phyloP scores from a whole-genome alignment of 1,140 invertebrate species.

The Aphelenchoides fujianensis region DNA sequence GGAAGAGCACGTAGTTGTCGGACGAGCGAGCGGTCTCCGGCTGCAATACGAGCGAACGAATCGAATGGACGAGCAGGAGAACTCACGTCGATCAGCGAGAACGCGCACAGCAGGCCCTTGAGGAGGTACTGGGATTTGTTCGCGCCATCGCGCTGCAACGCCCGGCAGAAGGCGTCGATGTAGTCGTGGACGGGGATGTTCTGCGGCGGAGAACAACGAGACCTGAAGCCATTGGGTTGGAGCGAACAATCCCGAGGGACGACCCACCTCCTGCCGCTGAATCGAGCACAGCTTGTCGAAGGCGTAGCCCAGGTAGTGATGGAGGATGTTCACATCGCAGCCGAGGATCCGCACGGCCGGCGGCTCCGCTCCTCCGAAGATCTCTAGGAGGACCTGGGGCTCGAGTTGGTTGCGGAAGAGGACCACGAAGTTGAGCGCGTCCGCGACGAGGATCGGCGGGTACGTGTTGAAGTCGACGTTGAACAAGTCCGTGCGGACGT shows the following conservation, averaged over 20 bases:
- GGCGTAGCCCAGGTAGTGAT: conserved; percentile 86
- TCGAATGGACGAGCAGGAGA: not conserved
- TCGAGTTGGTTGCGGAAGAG: conserved; percentile 84
- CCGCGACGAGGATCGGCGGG: conserved; percentile 86
- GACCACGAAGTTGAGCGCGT: conserved; percentile 88
- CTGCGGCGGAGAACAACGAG: conserved; percentile 28
- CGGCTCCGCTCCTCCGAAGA: conserved; percentile 50
- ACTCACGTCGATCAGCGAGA: conserved; percentile 43
- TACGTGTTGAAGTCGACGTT: conserved; percentile 74
- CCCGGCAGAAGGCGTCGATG: conserved; percentile 39
- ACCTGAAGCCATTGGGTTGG: too few species aligned
- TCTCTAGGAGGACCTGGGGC: conserved; percentile 72
- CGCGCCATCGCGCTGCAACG: conserved; percentile 27
- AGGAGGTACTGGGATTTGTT: conserved; percentile 44
- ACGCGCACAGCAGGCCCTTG: conserved; percentile 46
- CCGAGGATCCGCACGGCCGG: conserved; percentile 72
- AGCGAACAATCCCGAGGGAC: too few species aligned
- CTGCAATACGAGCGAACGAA: conserved; percentile 32
- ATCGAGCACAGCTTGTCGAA: conserved; percentile 80
- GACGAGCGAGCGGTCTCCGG: conserved; percentile 27
- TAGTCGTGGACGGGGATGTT: conserved; percentile 31
- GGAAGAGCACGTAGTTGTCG: conserved; percentile 28
- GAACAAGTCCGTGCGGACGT: conserved; percentile 81
- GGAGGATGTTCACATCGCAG: conserved; percentile 77
- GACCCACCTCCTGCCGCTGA: conserved; percentile 28